These are phyloP conservation scores for Chironomus tentans DNA, from an alignment of 2,888 invertebrate species.

Conservation along the genomic window DNA sequence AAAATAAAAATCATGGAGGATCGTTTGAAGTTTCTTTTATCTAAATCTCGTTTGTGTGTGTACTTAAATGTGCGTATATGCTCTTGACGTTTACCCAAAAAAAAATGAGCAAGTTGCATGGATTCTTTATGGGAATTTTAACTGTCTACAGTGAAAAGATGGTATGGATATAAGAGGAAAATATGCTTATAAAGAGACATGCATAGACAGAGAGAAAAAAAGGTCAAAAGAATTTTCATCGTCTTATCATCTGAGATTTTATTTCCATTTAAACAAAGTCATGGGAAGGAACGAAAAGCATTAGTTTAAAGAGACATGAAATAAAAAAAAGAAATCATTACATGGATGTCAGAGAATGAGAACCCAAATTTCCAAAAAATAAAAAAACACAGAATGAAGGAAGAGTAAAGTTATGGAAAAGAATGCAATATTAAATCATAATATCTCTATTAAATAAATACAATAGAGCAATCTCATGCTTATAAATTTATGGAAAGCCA, in stretches of 20 bases:
- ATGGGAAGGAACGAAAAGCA: too few species aligned
- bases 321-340: background rate
- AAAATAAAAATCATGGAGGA: background rate
- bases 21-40: background rate
- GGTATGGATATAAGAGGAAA: background rate
- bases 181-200: background rate
- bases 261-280: background rate
- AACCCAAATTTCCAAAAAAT: background rate
- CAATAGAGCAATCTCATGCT: background rate
- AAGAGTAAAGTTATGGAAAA: too few species aligned
- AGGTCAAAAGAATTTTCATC: conserved; percentile 12
- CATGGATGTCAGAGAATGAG: too few species aligned
- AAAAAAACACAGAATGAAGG: background rate
- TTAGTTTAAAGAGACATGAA: too few species aligned
- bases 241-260: conserved; percentile 2
- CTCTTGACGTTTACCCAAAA: background rate
- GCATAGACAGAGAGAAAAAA: background rate
- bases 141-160: background rate
- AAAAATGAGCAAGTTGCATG: background rate
- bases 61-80: background rate
- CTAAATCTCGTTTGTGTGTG: background rate
- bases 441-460: too few species aligned
- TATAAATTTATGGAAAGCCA: too few species aligned
- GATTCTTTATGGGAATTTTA: background rate
- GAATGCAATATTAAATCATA: too few species aligned